Evolutionary conservation across 2,113 vertebrate species (phyloP), one percentile per base, ranked within the genome.

Genomic region (Gasterosteus nipponicus): DNA sequence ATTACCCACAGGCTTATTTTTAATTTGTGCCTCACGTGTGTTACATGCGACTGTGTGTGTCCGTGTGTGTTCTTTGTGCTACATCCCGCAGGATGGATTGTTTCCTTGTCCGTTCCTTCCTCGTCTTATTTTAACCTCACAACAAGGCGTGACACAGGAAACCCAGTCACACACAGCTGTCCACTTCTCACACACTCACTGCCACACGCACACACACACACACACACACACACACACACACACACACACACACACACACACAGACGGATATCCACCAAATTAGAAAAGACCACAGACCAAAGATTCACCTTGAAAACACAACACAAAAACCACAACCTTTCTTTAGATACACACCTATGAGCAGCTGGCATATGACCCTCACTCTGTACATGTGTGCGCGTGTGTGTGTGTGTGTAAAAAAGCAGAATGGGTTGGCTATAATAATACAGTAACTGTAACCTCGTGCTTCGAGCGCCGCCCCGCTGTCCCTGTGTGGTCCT

Each of bases 91-190:
- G 92, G 92, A 94, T 89, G 81, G 75, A 87, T 87, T 62, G 77
- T 88, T 93, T 93, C 93, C 91, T 84, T 39, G 58, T 80, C 81
- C 18, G 81, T 91, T 93, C 92, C 93, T 93, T 85, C 89, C 75
- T 70, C 35, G 31, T 89, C 89, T 92, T 89, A 90, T 92, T 94
- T 92, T 93, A 91, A 91, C 85, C 69, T 67, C 83, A 83, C 12
- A 26, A 60, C 61, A 54, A 85, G 57, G 26, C 61, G 62, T 75
- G 78, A 71, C 61, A 56, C 65, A 72, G 88, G 88, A 91, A 89
- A 80, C 73, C 51, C 77, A 73, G 65, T 78, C 58, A 38, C 73
- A 86, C 73, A 75, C 33, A 38, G 22, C 33, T 75, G 72, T 61
- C 65, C 59, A 58, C 63, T 74, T 71, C 41, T 18, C 42, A 31